Conservation (phyloP, 2,113 vertebrate species). For the Hemichromis elongatus region DNA sequence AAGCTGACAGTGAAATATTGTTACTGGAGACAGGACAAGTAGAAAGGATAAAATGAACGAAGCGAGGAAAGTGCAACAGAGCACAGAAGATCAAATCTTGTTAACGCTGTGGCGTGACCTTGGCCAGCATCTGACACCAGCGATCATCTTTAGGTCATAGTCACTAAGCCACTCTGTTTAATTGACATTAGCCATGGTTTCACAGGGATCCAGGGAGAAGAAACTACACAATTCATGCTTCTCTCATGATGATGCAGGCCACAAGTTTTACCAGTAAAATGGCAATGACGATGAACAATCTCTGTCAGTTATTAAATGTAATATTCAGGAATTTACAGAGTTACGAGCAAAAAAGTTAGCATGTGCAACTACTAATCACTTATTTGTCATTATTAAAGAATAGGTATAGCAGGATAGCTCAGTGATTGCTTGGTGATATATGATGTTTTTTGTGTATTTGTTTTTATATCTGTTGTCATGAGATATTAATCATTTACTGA, state of each 20-base stretch:
- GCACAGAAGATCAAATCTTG: constrained; percentile 67
- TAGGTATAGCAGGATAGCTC: not conserved
- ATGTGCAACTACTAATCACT: not conserved
- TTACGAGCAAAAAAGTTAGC: not conserved
- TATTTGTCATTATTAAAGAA: not conserved
- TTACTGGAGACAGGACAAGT: constrained; percentile 22
- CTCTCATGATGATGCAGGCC: not conserved
- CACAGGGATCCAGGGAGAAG: not conserved
- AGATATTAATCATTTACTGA: too few relatives aligned
- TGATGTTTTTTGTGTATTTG: not conserved
- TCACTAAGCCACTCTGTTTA: constrained; percentile 69
- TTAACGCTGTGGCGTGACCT: constrained; percentile 71
- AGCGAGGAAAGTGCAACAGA: constrained; percentile 33
- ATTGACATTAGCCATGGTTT: constrained; percentile 62
- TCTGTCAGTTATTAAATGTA: not conserved
- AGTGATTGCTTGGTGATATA: not conserved
- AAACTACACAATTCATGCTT: not conserved
- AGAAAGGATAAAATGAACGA: constrained; percentile 44
- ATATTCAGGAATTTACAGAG: not conserved
- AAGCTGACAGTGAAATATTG: constrained; percentile 63
- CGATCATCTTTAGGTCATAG: constrained; percentile 67
- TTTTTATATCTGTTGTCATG: not conserved
- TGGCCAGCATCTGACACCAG: constrained; percentile 68
- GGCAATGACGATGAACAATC: not conserved
- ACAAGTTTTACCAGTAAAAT: not conserved